Conservation (phyloP, 2,888 invertebrate species). For the Hydrotaea diabolus region DNA sequence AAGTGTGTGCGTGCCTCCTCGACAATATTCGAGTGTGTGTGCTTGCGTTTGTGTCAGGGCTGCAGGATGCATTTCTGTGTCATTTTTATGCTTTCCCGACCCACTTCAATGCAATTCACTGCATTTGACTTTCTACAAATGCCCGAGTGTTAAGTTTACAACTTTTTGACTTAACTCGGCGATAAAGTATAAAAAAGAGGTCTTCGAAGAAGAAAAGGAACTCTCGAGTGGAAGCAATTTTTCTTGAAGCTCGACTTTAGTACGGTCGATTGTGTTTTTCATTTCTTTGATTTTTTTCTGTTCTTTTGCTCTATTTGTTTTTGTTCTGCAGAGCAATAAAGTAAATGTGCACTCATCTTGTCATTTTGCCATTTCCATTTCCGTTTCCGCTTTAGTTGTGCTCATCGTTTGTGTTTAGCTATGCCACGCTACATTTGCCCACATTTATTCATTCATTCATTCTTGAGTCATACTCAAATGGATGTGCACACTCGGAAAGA, state of each 20-base stretch:
- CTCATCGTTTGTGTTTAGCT: constrained; percentile 61
- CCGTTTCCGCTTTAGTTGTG: constrained; percentile 57
- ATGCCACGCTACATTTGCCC: constrained; percentile 55
- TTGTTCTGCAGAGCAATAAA: constrained; percentile 52
- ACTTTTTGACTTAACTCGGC: constrained; percentile 31
- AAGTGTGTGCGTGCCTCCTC: background rate
- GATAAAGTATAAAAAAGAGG: background rate
- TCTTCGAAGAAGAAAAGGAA: background rate
- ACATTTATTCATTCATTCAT: constrained; percentile 40
- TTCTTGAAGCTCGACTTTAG: background rate
- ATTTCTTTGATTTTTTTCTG: background rate
- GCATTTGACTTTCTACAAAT: constrained; percentile 54
- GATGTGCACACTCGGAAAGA: background rate
- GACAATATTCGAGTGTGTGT: background rate
- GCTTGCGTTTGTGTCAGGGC: background rate
- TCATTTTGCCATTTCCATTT: constrained; percentile 63
- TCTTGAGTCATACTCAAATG: background rate
- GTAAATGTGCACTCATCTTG: constrained; percentile 65
- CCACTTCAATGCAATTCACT: constrained; percentile 51
- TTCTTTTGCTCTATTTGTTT: background rate
- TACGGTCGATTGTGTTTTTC: too few species aligned
- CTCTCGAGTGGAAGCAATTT: background rate
- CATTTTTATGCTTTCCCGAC: background rate
- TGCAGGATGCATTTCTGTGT: background rate
- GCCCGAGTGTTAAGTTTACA: constrained; percentile 58